These are phyloP conservation scores for Pristionchus arcanus DNA, from an alignment of 2,888 invertebrate genomes.

Conservation along the genomic window DNA sequence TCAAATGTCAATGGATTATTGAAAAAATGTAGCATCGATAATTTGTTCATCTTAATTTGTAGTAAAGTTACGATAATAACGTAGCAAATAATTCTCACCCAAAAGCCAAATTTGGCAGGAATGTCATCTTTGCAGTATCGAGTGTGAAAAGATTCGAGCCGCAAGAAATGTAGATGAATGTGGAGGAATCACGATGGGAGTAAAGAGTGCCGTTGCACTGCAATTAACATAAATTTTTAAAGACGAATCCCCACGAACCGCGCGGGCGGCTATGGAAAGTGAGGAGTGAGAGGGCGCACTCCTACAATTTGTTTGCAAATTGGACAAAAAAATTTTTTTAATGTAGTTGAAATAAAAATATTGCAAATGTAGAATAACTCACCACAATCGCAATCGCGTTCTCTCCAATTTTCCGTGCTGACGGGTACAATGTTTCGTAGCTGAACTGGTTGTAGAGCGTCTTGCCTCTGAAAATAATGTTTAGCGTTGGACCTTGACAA, in stretches of 20 bases:
- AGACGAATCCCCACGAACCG: too few relatives aligned
- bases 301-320: too few relatives aligned
- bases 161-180: slow-evolving; percentile 16
- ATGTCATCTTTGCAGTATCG: neutral
- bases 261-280: too few relatives aligned
- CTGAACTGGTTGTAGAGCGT: slow-evolving; percentile 13
- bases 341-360: too few relatives aligned
- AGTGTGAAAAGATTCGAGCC: neutral
- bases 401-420: neutral
- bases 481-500: too few relatives aligned
- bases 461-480: neutral
- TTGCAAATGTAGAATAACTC: neutral
- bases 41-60: too few relatives aligned
- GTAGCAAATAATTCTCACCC: neutral
- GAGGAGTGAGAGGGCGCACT: too few relatives aligned
- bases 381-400: neutral
- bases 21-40: too few relatives aligned
- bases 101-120: neutral
- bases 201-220: slow-evolving; percentile 10
- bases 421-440: slow-evolving; percentile 8
- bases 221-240: neutral
- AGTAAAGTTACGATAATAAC: too few relatives aligned
- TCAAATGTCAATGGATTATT: too few relatives aligned
- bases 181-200: slow-evolving; percentile 13
- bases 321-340: too few relatives aligned